Evolutionary conservation across 1,140 invertebrate genomes (phyloP).

Genomic region (Laupala kohalensis): DNA sequence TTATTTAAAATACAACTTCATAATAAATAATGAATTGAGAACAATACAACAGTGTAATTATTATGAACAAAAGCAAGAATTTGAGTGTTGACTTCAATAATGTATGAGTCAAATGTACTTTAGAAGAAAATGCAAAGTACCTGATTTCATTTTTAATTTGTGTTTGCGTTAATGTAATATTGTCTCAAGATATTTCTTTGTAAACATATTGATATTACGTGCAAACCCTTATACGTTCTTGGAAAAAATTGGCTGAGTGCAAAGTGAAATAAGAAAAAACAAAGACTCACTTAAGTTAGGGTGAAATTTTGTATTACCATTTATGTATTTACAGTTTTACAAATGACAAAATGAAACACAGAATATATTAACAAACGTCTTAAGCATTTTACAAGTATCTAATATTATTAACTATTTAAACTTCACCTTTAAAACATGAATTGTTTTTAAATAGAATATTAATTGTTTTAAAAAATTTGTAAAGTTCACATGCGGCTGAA

Average conservation of each 20-base stretch:
- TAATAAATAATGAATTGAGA: too few species aligned
- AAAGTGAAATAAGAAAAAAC: not conserved
- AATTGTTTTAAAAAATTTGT: not conserved
- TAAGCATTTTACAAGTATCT: constrained; percentile 1
- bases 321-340: constrained; percentile 15
- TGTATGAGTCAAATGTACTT: too few species aligned
- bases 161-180: too few species aligned
- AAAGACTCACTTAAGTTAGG: not conserved
- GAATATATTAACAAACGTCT: constrained; percentile 10
- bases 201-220: too few species aligned
- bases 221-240: too few species aligned
- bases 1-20: too few species aligned
- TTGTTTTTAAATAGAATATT: not conserved
- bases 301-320: not conserved
- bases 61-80: not conserved
- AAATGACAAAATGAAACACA: constrained; percentile 14
- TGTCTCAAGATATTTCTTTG: too few species aligned
- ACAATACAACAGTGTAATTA: too few species aligned
- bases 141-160: too few species aligned
- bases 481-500: not conserved
- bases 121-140: too few species aligned
- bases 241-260: not conserved
- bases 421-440: not conserved
- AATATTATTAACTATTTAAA: not conserved
- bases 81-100: too few species aligned